Evolutionary conservation across 2,888 invertebrate species (phyloP).

Genomic region (Actias luna): DNA sequence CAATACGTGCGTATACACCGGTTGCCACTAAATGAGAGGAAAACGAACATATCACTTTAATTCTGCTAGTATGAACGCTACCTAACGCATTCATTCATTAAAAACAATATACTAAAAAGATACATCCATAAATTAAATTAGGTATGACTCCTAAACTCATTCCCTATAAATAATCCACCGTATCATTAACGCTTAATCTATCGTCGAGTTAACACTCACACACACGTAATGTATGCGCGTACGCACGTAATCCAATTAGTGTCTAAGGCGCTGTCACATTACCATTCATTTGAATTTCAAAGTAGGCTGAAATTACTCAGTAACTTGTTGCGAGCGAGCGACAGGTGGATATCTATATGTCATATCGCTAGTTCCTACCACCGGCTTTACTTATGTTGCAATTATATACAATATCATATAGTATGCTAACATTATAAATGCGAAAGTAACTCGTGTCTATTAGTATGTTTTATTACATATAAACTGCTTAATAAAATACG

Average conservation of each 20-base stretch:
- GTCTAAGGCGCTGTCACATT: slow-evolving; percentile 61
- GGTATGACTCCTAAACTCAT: background rate
- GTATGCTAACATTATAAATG: too few species aligned
- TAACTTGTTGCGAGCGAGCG: slow-evolving; percentile 41
- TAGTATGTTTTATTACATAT: too few species aligned
- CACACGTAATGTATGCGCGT: slow-evolving; percentile 29
- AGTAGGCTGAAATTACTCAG: slow-evolving; percentile 60
- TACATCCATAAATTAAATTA: background rate
- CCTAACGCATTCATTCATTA: too few species aligned
- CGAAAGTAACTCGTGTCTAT: too few species aligned
- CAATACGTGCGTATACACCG: too few species aligned
- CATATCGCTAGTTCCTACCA: background rate
- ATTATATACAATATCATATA: background rate
- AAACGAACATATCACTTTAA: too few species aligned
- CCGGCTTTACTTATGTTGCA: background rate
- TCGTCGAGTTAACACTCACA: slow-evolving; percentile 19
- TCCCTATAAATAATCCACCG: slow-evolving; percentile 10
- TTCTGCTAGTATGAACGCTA: too few species aligned
- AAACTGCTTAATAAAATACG: too few species aligned
- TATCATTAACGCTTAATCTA: slow-evolving; percentile 18
- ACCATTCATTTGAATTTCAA: slow-evolving; percentile 74
- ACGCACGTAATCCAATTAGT: slow-evolving; percentile 69
- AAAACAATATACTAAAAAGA: background rate
- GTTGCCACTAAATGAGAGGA: too few species aligned
- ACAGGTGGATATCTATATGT: slow-evolving; percentile 46